Percentiles rank a stretch among this genome's conserved stretches.
These are phyloP conservation scores for Clostera curtula DNA, from an alignment of 2,888 invertebrate species.

Conservation along the genomic window DNA sequence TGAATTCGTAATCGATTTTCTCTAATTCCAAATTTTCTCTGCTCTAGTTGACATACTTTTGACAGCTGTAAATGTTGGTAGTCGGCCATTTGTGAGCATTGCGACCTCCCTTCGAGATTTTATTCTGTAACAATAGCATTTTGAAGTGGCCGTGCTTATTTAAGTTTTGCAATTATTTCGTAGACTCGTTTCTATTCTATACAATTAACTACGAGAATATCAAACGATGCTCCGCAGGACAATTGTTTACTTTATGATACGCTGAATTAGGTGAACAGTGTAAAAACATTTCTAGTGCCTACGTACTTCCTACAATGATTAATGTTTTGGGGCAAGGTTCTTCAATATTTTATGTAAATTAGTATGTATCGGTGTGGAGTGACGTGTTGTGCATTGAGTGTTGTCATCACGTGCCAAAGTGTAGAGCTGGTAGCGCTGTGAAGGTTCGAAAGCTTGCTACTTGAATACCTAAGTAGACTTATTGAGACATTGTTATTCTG, in stretches of 20 bases:
- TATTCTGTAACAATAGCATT: constrained; percentile 18
- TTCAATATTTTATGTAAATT: constrained; percentile 61
- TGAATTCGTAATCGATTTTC: no score
- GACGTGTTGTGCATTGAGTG: constrained; percentile 45
- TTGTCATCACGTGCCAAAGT: constrained; percentile 46
- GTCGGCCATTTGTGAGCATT: constrained; percentile 52
- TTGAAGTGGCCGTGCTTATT: constrained; percentile 18
- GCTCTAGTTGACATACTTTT: no score
- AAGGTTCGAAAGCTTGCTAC: constrained; percentile 22
- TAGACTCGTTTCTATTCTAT: constrained; percentile 25
- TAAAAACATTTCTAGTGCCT: constrained; percentile 59
- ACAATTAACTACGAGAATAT: constrained; percentile 13
- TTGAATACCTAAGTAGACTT: constrained; percentile 17
- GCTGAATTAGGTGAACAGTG: constrained; percentile 37
- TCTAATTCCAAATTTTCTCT: no score
- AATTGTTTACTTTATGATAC: constrained; percentile 9
- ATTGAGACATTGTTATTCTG: constrained; percentile 19
- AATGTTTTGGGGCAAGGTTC: constrained; percentile 65
- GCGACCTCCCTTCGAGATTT: constrained; percentile 12
- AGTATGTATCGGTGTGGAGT: constrained; percentile 48
- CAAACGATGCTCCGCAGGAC: constrained; percentile 17
- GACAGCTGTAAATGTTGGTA: no score
- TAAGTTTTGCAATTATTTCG: constrained; percentile 10
- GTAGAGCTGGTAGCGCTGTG: constrained; percentile 30
- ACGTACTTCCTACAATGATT: constrained; percentile 65